A percentile compares a stretch with the other conserved stretches of the same genome.
These are phyloP conservation scores for Chelon labrosus DNA, from an alignment of 2,797 vertebrate species.

Conservation along the genomic window DNA sequence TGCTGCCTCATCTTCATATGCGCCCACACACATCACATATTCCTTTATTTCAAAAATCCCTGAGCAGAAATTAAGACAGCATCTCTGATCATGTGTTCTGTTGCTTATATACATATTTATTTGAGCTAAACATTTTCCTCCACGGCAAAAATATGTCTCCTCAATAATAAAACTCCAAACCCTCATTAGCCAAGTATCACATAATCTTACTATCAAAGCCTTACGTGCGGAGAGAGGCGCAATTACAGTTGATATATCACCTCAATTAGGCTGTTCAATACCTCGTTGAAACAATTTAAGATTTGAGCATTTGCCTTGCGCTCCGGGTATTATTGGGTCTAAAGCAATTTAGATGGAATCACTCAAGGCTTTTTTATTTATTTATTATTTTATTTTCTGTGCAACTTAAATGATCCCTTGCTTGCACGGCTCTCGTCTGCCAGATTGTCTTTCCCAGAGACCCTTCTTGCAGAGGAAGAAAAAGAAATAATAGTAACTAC, in stretches of 20 bases:
- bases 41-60: no score
- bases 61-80: no score
- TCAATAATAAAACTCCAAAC: conserved; percentile 57
- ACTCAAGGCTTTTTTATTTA: conserved; percentile 39
- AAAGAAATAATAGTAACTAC: conserved; percentile 31
- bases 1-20: no score
- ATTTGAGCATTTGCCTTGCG: conserved; percentile 69
- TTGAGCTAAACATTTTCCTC: conserved; percentile 29
- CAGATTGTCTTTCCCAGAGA: conserved; percentile 48
- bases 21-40: no score
- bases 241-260: conserved; percentile 76
- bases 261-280: conserved; percentile 76
- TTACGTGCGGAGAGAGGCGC: conserved; percentile 54
- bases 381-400: not conserved
- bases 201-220: conserved; percentile 70
- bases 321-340: conserved; percentile 69
- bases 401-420: conserved; percentile 48
- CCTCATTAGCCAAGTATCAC: conserved; percentile 68
- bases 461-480: conserved; percentile 34
- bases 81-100: no score
- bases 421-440: conserved; percentile 57
- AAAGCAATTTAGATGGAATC: conserved; percentile 67
- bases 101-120: no score
- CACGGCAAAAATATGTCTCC: conserved; percentile 23
- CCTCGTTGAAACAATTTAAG: conserved; percentile 76